Percentiles rank a stretch among this genome's conserved stretches.
Conservation (phyloP, 2,797 vertebrate genomes). For the Xenentodon cancila region DNA sequence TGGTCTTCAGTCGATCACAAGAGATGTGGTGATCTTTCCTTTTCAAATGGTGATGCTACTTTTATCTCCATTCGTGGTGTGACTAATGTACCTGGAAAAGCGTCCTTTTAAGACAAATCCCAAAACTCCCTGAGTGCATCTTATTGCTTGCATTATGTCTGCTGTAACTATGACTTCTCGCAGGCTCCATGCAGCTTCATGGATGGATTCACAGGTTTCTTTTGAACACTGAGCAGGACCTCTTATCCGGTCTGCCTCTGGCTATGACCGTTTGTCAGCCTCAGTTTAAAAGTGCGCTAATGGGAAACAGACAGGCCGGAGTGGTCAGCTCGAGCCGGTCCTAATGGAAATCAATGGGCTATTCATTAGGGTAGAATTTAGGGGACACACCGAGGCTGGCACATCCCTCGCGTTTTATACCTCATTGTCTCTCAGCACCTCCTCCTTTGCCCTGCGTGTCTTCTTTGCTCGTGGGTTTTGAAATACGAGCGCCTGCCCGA, state of each 20-base stretch:
- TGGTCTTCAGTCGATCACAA: neutral
- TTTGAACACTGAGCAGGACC: conserved; percentile 20
- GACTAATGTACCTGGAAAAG: neutral
- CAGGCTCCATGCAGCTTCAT: conserved; percentile 21
- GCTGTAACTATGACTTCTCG: conserved; percentile 12
- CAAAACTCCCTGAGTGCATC: neutral
- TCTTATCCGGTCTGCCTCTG: conserved; percentile 44
- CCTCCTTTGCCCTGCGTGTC: conserved; percentile 13
- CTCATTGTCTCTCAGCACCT: conserved; percentile 47
- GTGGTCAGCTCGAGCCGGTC: conserved; percentile 65
- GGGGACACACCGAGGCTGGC: conserved; percentile 56
- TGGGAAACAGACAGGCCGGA: conserved; percentile 78
- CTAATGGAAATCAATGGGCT: conserved; percentile 87
- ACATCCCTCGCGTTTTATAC: conserved; percentile 52
- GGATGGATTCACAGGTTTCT: conserved; percentile 44
- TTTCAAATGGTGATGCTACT: conserved; percentile 25
- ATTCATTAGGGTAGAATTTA: conserved; percentile 86
- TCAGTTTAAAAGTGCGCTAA: conserved; percentile 75
- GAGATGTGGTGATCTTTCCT: conserved; percentile 4
- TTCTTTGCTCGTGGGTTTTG: conserved; percentile 30
- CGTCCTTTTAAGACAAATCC: conserved; percentile 13
- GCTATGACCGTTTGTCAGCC: conserved; percentile 66
- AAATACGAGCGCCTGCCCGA: conserved; percentile 50
- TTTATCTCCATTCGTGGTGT: conserved; percentile 1
- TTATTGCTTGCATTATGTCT: conserved; percentile 9